Base-by-base conservation (phyloP, 2,113 vertebrate genomes). In the Terrapene triunguis region DNA sequence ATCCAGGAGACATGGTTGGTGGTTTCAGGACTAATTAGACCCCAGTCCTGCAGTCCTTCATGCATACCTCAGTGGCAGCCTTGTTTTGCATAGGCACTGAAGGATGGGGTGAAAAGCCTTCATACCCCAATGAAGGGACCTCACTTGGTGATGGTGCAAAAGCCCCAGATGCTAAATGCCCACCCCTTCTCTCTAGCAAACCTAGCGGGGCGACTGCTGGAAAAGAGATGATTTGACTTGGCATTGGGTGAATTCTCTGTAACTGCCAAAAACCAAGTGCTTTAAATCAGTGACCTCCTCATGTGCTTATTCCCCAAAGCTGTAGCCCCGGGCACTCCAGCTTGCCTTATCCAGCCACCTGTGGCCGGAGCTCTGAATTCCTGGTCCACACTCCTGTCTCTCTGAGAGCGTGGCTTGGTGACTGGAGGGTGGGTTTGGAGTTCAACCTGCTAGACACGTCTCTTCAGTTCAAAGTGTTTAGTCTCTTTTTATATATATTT, bases 401-500 rank as follows among this genome's bases (percentile, higher is more conserved):
- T 94, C 82, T 93, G 92, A 87, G 88, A 83, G 82, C 65, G 25
- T 50, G 89, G 93, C 35, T 90, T 92, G 88, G 91, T 89, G 83
- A 92, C 95, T 84, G 89, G 83, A 93, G 44, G 29, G 89, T 93
- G 92, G 82, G 83, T 88, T 94, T 94, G 87, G 81, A 81, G 87
- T 92, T 95, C 94, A 72, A 81, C 87, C 6, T 51, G 35, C 95
- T 97, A 38, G 35, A 92, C 82, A 55, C 92, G 85, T 96, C 87
- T 96, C 94, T 96, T 96, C 96, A 96, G 69, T 93, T 94, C 95
- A 89, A 92, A 96, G 89, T 97, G 96, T 97, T 92, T 96, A 87
- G 54, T 78, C 74, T 89, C 38, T 65, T 32, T 59, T 29, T n/a
- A 47, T n/a, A 57, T 32, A 69, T 47, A 54, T 97, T 95, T 85